A percentile compares a stretch with the other conserved stretches of the same genome.
These are phyloP conservation scores for Orchesella flavescens DNA, from an alignment of 2,888 invertebrate species.

Conservation along the genomic window DNA sequence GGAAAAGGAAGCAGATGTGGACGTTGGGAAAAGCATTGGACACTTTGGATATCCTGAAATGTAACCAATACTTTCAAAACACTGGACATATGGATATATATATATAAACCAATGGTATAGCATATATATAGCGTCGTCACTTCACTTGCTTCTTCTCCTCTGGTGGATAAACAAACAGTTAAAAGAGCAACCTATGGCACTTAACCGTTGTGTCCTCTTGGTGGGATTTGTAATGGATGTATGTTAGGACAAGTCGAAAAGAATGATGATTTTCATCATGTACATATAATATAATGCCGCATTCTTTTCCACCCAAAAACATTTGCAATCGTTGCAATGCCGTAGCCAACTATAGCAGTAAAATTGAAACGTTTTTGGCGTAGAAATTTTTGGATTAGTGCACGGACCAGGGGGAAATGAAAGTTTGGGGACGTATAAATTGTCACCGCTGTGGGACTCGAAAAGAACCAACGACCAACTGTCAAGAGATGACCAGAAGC, in stretches of 20 bases:
- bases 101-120: constrained; percentile 14
- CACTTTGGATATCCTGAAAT: constrained; percentile 11
- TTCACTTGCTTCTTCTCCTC: constrained; percentile 13
- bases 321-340: not conserved
- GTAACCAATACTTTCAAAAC: constrained; percentile 30
- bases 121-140: too few relatives aligned
- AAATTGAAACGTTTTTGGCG: constrained; percentile 57
- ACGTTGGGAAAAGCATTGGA: constrained; percentile 36
- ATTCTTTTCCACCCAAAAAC: too few relatives aligned
- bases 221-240: not conserved
- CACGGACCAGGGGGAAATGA: constrained; percentile 45
- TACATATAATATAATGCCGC: too few relatives aligned
- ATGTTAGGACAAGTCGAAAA: too few relatives aligned
- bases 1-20: constrained; percentile 55
- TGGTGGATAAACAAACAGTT: constrained; percentile 43
- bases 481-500: constrained; percentile 48
- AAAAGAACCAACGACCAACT: constrained; percentile 50
- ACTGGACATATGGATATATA: constrained; percentile 9
- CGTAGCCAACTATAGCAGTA: constrained; percentile 31
- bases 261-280: too few relatives aligned
- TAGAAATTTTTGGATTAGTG: constrained; percentile 58
- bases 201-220: not conserved
- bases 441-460: constrained; percentile 53
- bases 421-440: constrained; percentile 52
- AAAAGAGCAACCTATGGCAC: constrained; percentile 5